phyloP scores from a whole-genome alignment of 2,113 vertebrate species.

The Grallaria varia region DNA sequence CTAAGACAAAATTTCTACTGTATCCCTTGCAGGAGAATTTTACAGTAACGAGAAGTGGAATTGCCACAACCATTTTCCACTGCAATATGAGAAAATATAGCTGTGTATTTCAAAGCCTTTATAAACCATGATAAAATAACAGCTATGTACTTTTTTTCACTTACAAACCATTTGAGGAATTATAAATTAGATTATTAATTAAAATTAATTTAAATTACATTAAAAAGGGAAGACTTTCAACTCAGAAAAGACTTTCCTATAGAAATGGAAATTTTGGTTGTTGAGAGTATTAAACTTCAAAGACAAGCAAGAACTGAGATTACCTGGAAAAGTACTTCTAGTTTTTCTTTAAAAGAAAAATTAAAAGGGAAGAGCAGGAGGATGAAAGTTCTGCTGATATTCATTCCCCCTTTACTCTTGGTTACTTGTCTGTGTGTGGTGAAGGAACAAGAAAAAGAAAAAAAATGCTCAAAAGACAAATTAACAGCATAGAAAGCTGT shows the following conservation, averaged over 20 bases:
- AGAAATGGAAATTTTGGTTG: background rate
- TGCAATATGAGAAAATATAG: background rate
- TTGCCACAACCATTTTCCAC: background rate
- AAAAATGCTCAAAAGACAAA: background rate
- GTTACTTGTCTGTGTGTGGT: background rate
- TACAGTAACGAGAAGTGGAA: background rate
- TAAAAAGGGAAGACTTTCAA: background rate
- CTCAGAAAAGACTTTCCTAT: background rate
- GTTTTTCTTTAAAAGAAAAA: background rate
- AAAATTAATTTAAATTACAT: background rate
- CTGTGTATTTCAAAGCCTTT: background rate
- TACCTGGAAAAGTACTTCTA: background rate
- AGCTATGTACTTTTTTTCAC: background rate
- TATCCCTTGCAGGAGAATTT: background rate
- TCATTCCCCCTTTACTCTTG: background rate
- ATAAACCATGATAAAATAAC: background rate
- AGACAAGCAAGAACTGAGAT: background rate
- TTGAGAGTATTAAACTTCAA: conserved; percentile 11
- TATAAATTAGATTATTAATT: background rate
- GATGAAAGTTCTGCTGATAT: background rate
- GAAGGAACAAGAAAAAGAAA: background rate
- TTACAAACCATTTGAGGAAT: background rate
- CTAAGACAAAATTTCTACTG: background rate
- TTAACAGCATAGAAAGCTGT: background rate
- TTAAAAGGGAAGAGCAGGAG: background rate